Evolutionary conservation across 2,113 vertebrate species (phyloP).

Genomic region (Ceyx melanurus): DNA sequence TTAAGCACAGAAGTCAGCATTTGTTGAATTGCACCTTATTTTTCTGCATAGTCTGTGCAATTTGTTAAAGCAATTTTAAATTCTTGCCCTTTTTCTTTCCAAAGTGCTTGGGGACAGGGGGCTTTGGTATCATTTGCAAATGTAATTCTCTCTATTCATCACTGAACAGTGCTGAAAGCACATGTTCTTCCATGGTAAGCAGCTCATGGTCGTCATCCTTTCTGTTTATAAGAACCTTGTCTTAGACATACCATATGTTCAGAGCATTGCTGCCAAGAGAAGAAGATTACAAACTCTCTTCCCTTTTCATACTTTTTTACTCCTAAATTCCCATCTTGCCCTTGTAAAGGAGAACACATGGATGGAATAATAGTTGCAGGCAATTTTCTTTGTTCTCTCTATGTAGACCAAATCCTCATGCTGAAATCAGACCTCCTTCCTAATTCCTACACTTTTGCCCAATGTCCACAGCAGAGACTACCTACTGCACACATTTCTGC

Average conservation of each 20-base stretch:
- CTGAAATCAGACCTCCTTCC: not conserved
- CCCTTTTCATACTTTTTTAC: not conserved
- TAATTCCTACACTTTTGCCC: not conserved
- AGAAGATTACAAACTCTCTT: conserved; percentile 3
- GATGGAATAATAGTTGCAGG: not conserved
- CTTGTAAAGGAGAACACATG: not conserved
- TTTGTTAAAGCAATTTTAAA: conserved; percentile 38
- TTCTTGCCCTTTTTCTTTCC: conserved; percentile 30
- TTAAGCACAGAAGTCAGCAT: not conserved
- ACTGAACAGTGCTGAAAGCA: conserved; percentile 40
- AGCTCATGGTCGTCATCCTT: conserved; percentile 24
- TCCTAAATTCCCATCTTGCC: conserved; percentile 1
- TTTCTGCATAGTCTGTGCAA: not conserved
- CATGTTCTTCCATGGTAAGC: conserved; percentile 37
- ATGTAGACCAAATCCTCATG: not conserved
- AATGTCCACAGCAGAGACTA: not conserved
- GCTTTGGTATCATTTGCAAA: conserved; percentile 52
- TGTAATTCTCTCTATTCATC: conserved; percentile 52
- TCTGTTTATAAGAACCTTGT: conserved; percentile 19
- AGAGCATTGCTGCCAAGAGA: conserved; percentile 34
- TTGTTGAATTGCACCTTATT: conserved; percentile 20
- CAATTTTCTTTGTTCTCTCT: not conserved
- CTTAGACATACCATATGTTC: conserved; percentile 56
- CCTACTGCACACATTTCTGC: not conserved
- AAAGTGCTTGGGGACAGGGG: conserved; percentile 16